These are phyloP conservation scores for Nycticorax nycticorax DNA, from an alignment of 2,113 vertebrate genomes.

Conservation along the genomic window DNA sequence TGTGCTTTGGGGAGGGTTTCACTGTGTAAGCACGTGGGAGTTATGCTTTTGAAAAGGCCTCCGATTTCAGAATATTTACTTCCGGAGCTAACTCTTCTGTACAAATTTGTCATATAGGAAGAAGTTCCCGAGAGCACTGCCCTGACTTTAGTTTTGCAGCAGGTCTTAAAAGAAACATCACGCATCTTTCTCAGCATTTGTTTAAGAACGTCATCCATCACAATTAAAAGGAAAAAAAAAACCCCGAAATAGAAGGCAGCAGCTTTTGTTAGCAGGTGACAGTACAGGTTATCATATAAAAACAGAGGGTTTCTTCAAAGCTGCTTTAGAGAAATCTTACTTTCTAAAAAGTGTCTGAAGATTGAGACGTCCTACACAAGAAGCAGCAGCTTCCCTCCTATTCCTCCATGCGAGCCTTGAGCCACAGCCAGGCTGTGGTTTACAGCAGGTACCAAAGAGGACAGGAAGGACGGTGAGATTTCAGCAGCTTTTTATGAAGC, in stretches of 20 bases:
- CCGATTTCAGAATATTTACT: background rate
- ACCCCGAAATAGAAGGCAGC: background rate
- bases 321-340: background rate
- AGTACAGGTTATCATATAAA: accelerated
- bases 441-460: background rate
- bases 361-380: background rate
- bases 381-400: background rate
- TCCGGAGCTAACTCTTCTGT: background rate
- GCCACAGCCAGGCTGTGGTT: background rate
- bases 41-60: background rate
- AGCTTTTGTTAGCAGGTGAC: background rate
- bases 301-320: background rate
- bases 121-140: background rate
- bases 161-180: background rate
- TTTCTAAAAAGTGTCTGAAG: background rate
- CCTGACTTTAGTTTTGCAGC: background rate
- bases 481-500: background rate
- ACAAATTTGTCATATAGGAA: background rate
- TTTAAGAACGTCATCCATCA: accelerated
- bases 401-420: background rate
- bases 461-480: background rate
- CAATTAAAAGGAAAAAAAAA: background rate
- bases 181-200: background rate
- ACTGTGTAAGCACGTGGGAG: background rate
- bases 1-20: slow-evolving; percentile 44